Evolutionary conservation across 2,113 vertebrate genomes (phyloP), one percentile per base, ranked within the genome.

Genomic region (Aegithalos caudatus): DNA sequence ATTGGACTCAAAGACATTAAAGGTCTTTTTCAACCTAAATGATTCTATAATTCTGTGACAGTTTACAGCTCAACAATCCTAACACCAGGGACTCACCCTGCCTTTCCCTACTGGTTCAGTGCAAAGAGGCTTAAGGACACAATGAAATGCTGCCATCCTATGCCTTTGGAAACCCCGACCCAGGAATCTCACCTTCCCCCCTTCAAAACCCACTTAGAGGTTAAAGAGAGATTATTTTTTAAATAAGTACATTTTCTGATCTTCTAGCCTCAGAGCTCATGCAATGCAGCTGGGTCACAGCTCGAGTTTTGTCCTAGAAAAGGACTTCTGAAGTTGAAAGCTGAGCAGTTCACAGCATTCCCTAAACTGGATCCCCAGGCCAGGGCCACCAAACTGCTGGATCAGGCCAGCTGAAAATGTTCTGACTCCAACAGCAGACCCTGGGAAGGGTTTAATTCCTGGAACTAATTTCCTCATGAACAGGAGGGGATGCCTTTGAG

Each of bases 161-260:
- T 12, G 10, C 19, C 31, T 62, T 54, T 40, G 73, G 58, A 48
- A 90, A 78, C 22, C 20, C 4, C 0, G 1, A 27, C 16, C 7
- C 28, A 40, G 45, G 53, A 87, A 51, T 53, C 19, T 27, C 38
- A n/a, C 19, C 9, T 45, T 64, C 11, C 40, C 12, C 7, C 6
- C n/a, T 77, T 77, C 45, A 69, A 87, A 88, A 48, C 25, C 10
- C 15, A 22, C 23, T 69, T 37, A 56, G 57, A 73, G 12, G 29
- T 73, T 28, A 78, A 58, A 64, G 9, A 47, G 12, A 6, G 20
- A 2, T 3, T 29, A 58, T 88, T 33, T 77, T 24, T 11, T 11
- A 5, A 14, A 15, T 44, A 35, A 37, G 7, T 12, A 24, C 0
- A 0, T 8, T 67, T 57, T 77, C 80, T 31, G 6, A 21, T 66